Conservation (phyloP, 2,888 invertebrate genomes). For the Aleiodes testaceus region DNA sequence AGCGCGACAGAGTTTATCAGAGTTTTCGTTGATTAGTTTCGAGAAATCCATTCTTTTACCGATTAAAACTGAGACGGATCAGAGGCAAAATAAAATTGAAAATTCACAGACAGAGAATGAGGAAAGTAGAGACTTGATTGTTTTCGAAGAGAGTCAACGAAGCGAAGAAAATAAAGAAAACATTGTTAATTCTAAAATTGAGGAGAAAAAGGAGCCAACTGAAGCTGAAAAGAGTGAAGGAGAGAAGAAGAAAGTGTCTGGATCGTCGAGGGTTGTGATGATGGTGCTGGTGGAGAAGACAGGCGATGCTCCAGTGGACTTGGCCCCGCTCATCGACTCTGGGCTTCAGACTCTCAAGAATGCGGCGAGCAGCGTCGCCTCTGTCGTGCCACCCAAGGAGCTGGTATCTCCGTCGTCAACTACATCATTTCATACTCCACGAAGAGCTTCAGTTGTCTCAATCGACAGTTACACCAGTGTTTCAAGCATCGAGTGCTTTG, state of each 20-base stretch:
- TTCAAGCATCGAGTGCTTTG: constrained; percentile 50
- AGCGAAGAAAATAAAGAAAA: constrained; percentile 21
- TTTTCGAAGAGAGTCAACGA: constrained; percentile 47
- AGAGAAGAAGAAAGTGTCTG: neutral
- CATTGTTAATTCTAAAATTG: neutral
- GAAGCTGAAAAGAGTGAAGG: neutral
- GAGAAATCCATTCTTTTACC: constrained; percentile 32
- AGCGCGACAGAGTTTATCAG: constrained; percentile 53
- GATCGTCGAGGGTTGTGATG: constrained; percentile 63
- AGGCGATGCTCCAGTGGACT: constrained; percentile 51
- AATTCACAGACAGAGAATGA: neutral
- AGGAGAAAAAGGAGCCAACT: constrained; percentile 1
- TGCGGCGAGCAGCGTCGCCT: constrained; percentile 25
- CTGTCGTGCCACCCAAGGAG: neutral
- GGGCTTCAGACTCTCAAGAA: constrained; percentile 62
- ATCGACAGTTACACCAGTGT: constrained; percentile 58
- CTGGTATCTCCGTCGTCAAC: neutral
- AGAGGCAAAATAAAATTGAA: no score
- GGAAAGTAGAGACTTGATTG: constrained; percentile 38
- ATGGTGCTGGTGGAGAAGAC: constrained; percentile 65
- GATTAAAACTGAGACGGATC: constrained; percentile 46
- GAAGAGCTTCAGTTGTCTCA: constrained; percentile 50
- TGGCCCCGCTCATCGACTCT: constrained; percentile 62
- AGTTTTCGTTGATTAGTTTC: constrained; percentile 35
- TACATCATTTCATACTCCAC: neutral